Evolutionary conservation across 2,113 vertebrate genomes (phyloP).

Genomic region (Hemiprocne comata): DNA sequence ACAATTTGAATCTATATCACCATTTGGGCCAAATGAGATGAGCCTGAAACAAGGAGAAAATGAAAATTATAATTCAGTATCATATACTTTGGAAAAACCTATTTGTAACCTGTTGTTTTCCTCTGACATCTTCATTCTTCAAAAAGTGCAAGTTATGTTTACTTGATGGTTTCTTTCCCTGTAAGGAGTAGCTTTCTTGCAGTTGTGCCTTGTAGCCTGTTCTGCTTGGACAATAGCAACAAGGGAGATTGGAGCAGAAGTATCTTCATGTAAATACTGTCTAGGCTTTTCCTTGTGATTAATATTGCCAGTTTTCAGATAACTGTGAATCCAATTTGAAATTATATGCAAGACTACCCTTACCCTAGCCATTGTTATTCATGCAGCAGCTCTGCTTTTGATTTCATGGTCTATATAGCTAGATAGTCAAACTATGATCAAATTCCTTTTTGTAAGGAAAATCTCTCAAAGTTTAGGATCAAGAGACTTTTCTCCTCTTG

Average conservation of each 20-base stretch:
- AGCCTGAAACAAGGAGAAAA: background rate
- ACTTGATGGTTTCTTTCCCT: background rate
- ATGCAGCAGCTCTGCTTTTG: background rate
- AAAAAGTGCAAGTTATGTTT: background rate
- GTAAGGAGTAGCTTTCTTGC: background rate
- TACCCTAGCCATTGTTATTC: background rate
- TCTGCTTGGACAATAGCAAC: background rate
- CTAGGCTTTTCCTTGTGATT: background rate
- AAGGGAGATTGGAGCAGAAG: background rate
- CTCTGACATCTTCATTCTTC: background rate
- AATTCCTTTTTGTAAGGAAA: background rate
- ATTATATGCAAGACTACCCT: background rate
- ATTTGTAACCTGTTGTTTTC: background rate
- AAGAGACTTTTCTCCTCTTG: background rate
- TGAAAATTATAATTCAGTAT: background rate
- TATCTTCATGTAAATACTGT: background rate
- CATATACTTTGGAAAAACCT: background rate
- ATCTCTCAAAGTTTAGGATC: background rate
- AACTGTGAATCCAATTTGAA: background rate
- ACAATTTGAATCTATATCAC: background rate
- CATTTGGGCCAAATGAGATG: background rate
- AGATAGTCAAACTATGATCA: background rate
- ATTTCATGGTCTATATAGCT: background rate
- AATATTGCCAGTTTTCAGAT: background rate
- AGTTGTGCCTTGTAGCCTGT: accelerated